A percentile compares a stretch with the other conserved stretches of the same genome.
These are phyloP conservation scores for Drosophila heteroneura DNA, from an alignment of 2,888 invertebrate species.

Conservation along the genomic window DNA sequence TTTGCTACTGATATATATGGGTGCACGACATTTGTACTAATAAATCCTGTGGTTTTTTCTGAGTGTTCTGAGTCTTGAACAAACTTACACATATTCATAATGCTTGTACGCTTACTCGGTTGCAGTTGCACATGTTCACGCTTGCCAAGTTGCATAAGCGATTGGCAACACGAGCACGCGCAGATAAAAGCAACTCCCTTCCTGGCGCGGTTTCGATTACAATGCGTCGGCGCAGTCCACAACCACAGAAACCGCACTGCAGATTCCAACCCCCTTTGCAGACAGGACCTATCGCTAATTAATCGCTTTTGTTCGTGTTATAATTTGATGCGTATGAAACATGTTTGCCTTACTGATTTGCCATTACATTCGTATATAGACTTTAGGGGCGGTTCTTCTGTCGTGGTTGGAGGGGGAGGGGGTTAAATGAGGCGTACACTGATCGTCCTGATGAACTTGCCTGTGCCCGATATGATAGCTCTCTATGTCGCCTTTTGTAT, in stretches of 20 bases:
- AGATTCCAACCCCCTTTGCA: constrained; percentile 8
- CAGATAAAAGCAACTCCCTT: constrained; percentile 36
- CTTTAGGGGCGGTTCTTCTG: constrained; percentile 61
- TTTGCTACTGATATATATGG: background rate
- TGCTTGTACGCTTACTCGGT: constrained; percentile 32
- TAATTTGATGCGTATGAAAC: constrained; percentile 67
- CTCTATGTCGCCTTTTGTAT: constrained; percentile 16
- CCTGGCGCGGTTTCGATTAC: constrained; percentile 30
- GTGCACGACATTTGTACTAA: background rate
- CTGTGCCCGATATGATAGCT: constrained; percentile 34
- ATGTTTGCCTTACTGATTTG: constrained; percentile 77
- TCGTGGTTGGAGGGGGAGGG: background rate
- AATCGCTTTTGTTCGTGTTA: constrained; percentile 79
- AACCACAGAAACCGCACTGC: background rate
- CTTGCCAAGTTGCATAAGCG: constrained; percentile 25
- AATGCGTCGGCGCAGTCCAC: constrained; percentile 21
- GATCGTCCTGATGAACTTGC: constrained; percentile 46
- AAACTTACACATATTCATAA: constrained; percentile 4
- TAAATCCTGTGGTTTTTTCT: background rate
- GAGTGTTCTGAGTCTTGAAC: background rate
- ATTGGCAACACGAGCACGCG: constrained; percentile 70
- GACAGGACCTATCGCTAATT: constrained; percentile 57
- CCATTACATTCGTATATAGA: constrained; percentile 44
- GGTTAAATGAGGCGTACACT: constrained; percentile 67
- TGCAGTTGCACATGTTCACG: constrained; percentile 57